Percentiles rank a stretch among this genome's conserved stretches.
Conservation (phyloP, 2,888 invertebrate genomes). For the Eumerus sabulonum region DNA sequence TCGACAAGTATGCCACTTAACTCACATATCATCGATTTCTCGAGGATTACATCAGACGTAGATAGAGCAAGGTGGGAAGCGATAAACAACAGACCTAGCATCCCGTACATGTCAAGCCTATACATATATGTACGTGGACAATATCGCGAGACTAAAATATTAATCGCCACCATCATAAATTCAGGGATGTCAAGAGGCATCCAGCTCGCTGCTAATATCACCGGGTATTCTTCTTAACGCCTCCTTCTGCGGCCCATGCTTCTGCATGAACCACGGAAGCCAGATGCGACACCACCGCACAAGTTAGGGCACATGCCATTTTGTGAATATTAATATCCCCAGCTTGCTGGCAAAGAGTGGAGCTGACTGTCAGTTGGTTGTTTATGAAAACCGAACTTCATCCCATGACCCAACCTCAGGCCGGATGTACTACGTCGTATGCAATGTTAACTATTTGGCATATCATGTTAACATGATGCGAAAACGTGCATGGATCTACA, state of each 20-base stretch:
- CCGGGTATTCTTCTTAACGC: constrained; percentile 39
- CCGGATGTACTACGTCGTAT: no score
- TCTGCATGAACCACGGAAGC: neutral
- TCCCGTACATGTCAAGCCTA: neutral
- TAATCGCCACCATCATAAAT: constrained; percentile 66
- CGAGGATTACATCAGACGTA: no score
- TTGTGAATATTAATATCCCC: constrained; percentile 46
- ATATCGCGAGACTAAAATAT: constrained; percentile 64
- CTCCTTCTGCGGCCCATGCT: constrained; percentile 4
- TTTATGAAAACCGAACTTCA: no score
- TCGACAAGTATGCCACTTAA: neutral
- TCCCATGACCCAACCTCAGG: no score
- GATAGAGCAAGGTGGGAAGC: no score
- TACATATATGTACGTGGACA: constrained; percentile 31
- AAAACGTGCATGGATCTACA: constrained; percentile 51
- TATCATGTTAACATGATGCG: constrained; percentile 68
- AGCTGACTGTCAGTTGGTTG: no score
- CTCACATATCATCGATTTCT: no score
- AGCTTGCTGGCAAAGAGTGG: constrained; percentile 4
- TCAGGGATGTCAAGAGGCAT: constrained; percentile 61
- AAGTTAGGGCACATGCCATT: constrained; percentile 1
- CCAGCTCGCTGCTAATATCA: constrained; percentile 49
- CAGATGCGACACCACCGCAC: constrained; percentile 29
- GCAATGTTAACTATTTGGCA: constrained; percentile 65
- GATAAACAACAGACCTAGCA: no score